Percentiles rank a stretch among this genome's conserved stretches.
Evolutionary conservation across 1,140 invertebrate genomes (phyloP).

Genomic region (Kradibia gibbosae): DNA sequence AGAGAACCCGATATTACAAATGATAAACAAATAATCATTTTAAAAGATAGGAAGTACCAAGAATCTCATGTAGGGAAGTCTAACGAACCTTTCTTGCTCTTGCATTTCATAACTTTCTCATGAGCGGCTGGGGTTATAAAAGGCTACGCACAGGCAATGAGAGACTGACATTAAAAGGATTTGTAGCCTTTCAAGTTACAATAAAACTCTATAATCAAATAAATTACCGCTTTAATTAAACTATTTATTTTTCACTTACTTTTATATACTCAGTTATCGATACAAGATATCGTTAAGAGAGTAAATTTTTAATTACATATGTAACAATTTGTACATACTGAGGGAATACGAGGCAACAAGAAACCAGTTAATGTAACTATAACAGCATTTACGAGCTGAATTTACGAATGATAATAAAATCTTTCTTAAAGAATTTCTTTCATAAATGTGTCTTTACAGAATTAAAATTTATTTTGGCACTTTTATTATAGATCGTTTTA

Average conservation of each 20-base stretch:
- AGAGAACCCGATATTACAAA: too few species aligned
- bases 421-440: too few species aligned
- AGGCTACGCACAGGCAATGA: slow-evolving; percentile 15
- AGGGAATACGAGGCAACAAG: too few species aligned
- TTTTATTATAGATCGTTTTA: too few species aligned
- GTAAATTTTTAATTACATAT: too few species aligned
- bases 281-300: background rate
- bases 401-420: too few species aligned
- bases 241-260: background rate
- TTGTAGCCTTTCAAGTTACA: background rate
- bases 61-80: background rate
- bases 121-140: slow-evolving; percentile 10
- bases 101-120: slow-evolving; percentile 28
- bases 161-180: slow-evolving; percentile 10
- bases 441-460: too few species aligned
- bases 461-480: too few species aligned
- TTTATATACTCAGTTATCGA: background rate
- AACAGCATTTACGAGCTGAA: too few species aligned
- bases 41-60: background rate
- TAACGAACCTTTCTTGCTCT: background rate
- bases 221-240: slow-evolving; percentile 24
- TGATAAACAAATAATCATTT: too few species aligned
- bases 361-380: too few species aligned
- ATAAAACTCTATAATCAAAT: slow-evolving; percentile 15
- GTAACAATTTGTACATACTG: too few species aligned